A percentile compares a stretch with the other conserved stretches of the same genome.
Conservation (phyloP, 2,797 vertebrate species). For the Hirundo rustica region DNA sequence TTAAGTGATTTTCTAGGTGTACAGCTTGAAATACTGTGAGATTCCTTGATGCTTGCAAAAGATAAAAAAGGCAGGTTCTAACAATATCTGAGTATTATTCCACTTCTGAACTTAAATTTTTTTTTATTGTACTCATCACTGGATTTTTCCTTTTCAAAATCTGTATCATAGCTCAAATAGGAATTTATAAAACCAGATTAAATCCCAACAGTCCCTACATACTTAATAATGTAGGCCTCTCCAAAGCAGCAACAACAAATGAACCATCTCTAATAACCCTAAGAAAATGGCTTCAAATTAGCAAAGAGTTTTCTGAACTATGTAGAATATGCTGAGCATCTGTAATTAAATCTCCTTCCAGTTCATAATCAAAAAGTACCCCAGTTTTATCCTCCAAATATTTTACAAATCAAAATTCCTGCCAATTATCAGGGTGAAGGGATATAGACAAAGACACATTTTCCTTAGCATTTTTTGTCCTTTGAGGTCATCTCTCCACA, state of each 20-base stretch:
- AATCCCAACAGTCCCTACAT: neutral
- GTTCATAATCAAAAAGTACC: neutral
- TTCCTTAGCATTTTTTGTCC: neutral
- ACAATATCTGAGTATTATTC: rapidly evolving
- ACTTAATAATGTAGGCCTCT: neutral
- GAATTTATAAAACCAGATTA: neutral
- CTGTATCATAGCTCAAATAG: neutral
- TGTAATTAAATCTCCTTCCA: neutral
- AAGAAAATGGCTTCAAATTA: constrained; percentile 1
- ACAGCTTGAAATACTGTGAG: neutral
- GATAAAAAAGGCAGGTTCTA: neutral
- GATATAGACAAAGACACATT: neutral
- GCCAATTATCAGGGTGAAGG: neutral
- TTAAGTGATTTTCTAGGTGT: neutral
- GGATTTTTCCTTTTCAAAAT: neutral
- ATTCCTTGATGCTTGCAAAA: neutral
- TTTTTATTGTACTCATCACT: neutral
- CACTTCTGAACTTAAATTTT: neutral
- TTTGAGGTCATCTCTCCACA: neutral
- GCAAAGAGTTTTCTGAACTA: neutral
- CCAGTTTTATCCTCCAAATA: neutral
- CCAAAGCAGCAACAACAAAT: neutral
- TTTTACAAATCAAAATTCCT: neutral
- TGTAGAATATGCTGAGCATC: neutral
- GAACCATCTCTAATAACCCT: neutral